Conservation (phyloP, 2,113 vertebrate genomes). For the Eretmodus cyanostictus region DNA sequence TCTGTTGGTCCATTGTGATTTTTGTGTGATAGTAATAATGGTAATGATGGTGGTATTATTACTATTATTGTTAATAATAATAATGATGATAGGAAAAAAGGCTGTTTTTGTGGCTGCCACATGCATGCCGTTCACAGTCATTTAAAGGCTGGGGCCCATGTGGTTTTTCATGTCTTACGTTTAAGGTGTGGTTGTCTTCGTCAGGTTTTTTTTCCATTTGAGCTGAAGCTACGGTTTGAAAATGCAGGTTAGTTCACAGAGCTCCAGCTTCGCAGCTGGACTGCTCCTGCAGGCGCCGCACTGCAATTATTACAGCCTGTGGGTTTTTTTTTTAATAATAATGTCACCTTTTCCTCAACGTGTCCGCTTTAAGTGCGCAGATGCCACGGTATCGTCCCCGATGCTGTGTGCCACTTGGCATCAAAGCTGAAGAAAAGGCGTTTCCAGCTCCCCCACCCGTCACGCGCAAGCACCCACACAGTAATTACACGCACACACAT, state of each 20-base stretch:
- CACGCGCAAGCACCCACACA: conserved; percentile 1
- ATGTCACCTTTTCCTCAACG: conserved; percentile 28
- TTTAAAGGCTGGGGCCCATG: conserved; percentile 27
- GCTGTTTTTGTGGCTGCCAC: background rate
- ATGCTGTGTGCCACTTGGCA: conserved; percentile 13
- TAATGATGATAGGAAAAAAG: background rate
- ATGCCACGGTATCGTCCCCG: conserved; percentile 23
- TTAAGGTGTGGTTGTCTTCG: conserved; percentile 64
- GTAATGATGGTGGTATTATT: background rate
- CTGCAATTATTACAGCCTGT: background rate
- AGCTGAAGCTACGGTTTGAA: background rate
- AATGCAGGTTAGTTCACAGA: conserved; percentile 33
- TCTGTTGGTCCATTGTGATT: background rate
- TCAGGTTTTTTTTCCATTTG: background rate
- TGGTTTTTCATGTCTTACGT: conserved; percentile 27
- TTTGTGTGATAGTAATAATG: background rate
- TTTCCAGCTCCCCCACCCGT: conserved; percentile 2
- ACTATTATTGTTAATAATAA: background rate
- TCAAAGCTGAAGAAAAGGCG: conserved; percentile 39
- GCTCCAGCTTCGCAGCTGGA: conserved; percentile 16
- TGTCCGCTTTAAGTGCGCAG: background rate
- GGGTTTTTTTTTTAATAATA: background rate
- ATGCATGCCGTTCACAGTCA: conserved; percentile 5
- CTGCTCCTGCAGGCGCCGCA: background rate
- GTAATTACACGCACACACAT: background rate